Evolutionary conservation across 2,797 vertebrate species (phyloP), one percentile per base, ranked within the genome.

Genomic region (Craterocephalus amniculus): DNA sequence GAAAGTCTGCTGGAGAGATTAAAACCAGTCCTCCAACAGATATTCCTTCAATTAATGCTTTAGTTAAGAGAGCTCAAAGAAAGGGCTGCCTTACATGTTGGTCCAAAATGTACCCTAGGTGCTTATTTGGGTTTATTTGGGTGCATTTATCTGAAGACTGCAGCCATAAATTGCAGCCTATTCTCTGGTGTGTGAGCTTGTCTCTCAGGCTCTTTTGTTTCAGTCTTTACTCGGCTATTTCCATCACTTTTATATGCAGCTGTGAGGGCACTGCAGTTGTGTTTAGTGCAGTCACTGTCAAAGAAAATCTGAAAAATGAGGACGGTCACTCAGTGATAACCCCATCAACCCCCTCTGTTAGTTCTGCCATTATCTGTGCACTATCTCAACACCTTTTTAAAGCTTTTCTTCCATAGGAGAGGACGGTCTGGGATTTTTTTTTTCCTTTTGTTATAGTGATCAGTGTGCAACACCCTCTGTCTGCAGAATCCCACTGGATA

Each of bases 21-120:
- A 73, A 73, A 85, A 63, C 45, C 62, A 58, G 65, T 43, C 69
- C 67, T 64, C 26, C 52, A 43, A 26, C 62, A 77, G 61, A 83
- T 52, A 74, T 51, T 66, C 51, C n/a, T 67, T 69, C 24, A 11
- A 48, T 66, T 49, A 66, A 81, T 70, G 65, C 55, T 26, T 65
- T 31, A n/a, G 32, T 22, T 16, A 32, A 22, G 32, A 35, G 35
- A 59, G 45, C 29, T 31, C 24, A 40, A 20, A 35, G n/a, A 58
- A 40, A 38, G 16, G 22, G 49, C 6, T 48, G 43, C 67, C 20
- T 57, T 26, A 61, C 4, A 70, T 68, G 59, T 45, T 52, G 36
- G 38, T 65, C 49, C 66, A 67, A 52, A 35, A 6, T 34, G 13
- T 68, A 16, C 22, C 45, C 22, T 59, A 35, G 8, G 49, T 32